Conservation (phyloP, 2,113 vertebrate species). For the Hemibagrus wyckioides region DNA sequence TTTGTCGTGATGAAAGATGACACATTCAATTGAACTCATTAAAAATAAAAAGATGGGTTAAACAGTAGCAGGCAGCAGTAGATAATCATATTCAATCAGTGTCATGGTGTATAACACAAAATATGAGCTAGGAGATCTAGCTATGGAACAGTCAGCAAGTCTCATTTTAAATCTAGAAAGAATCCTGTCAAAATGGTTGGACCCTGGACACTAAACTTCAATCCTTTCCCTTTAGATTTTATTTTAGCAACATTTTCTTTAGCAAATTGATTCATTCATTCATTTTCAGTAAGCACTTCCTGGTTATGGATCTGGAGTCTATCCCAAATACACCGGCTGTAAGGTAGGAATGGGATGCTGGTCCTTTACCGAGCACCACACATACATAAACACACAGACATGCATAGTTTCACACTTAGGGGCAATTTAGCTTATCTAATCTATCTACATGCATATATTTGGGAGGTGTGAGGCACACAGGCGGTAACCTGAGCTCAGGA, state of each 20-base stretch:
- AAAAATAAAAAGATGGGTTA: background rate
- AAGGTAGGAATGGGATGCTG: background rate
- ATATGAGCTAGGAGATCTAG: background rate
- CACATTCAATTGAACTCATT: background rate
- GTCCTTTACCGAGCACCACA: background rate
- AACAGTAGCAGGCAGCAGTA: background rate
- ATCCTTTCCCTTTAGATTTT: background rate
- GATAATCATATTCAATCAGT: background rate
- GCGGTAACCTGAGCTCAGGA: background rate
- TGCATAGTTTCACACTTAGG: background rate
- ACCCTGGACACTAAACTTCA: background rate
- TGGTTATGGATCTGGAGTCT: background rate
- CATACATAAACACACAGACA: background rate
- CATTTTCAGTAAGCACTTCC: background rate
- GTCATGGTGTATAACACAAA: background rate
- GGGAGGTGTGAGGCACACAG: background rate
- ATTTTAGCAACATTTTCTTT: background rate
- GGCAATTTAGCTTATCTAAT: background rate
- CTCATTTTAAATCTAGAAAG: background rate
- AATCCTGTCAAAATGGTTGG: background rate
- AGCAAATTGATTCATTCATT: background rate
- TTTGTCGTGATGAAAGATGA: background rate
- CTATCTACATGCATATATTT: background rate
- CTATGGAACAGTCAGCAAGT: background rate
- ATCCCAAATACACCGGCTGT: background rate